These are phyloP conservation scores for Syncerus caffer DNA, from an alignment of 2,797 vertebrate species.

Conservation along the genomic window DNA sequence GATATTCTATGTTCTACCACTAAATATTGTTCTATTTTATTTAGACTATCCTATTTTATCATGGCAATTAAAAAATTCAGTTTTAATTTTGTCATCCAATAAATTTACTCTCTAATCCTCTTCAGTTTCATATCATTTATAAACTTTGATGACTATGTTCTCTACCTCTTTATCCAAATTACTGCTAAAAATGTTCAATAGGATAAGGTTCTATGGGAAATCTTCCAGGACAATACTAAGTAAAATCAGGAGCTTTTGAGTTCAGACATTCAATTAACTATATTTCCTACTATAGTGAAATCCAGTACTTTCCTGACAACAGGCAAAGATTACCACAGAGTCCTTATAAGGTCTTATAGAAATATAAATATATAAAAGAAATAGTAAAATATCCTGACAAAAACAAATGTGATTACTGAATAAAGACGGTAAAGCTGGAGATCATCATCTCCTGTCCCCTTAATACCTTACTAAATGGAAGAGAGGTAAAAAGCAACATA, in stretches of 20 bases:
- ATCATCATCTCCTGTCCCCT: background rate
- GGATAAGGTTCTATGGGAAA: background rate
- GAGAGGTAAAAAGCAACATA: background rate
- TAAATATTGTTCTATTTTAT: background rate
- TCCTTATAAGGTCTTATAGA: background rate
- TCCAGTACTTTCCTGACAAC: background rate
- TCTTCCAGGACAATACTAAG: background rate
- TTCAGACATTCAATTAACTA: background rate
- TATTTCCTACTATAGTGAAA: background rate
- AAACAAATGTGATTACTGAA: background rate
- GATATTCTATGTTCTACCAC: background rate
- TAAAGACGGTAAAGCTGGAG: background rate
- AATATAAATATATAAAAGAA: background rate
- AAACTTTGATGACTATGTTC: background rate
- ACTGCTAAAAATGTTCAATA: background rate
- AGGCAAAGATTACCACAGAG: background rate
- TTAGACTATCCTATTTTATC: background rate
- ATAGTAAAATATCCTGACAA: background rate
- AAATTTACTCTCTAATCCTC: background rate
- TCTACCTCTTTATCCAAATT: background rate
- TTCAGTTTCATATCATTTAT: background rate
- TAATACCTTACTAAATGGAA: background rate
- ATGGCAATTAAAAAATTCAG: background rate
- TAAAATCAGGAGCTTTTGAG: background rate
- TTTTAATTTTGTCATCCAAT: background rate